Evolutionary conservation across 2,113 vertebrate genomes (phyloP), one percentile per base, ranked within the genome.

Genomic region (Thamnaconus septentrionalis): DNA sequence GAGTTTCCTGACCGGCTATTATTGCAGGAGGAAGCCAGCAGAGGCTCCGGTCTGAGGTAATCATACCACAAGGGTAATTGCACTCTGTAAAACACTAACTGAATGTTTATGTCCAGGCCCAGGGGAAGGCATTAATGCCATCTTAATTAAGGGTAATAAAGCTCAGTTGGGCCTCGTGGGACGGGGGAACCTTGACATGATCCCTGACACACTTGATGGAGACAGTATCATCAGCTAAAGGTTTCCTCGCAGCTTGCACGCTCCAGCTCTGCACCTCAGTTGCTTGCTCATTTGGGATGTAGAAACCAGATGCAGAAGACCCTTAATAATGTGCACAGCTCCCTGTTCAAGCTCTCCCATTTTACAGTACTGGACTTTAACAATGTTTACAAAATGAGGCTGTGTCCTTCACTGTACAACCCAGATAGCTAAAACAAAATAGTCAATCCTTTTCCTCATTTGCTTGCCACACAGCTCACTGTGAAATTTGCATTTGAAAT

Each of bases 101-200:
- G 81, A 72, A 85, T 86, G 85, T 90, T 91, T 87, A 89, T 85
- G 77, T 87, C 82, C 81, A 75, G 61, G 62, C 73, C 83, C 86
- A 75, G 78, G 88, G 89, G 85, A 90, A 89, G 82, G 81, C 86
- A 90, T 91, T 90, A 89, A 89, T 91, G 87, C 76, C 81, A 84
- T 84, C 77, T 87, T 88, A 83, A 89, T 90, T 88, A 89, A 87
- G 80, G 75, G 88, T 64, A 86, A 86, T 88, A 84, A 88, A 81
- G 74, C 40, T 64, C 62, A 69, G 67, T 76, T 73, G 62, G 81
- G 80, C 77, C 71, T 85, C 78, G 76, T 78, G 80, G 83, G 82
- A 75, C 76, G 57, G 31, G 79, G 52, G 46, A 77, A 85, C 87
- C 87, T 75, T 61, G 75, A 83, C 73, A 74, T 87, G 80, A 86